Evolutionary conservation across 2,113 vertebrate species (phyloP).

Genomic region (Anolis sagrei): DNA sequence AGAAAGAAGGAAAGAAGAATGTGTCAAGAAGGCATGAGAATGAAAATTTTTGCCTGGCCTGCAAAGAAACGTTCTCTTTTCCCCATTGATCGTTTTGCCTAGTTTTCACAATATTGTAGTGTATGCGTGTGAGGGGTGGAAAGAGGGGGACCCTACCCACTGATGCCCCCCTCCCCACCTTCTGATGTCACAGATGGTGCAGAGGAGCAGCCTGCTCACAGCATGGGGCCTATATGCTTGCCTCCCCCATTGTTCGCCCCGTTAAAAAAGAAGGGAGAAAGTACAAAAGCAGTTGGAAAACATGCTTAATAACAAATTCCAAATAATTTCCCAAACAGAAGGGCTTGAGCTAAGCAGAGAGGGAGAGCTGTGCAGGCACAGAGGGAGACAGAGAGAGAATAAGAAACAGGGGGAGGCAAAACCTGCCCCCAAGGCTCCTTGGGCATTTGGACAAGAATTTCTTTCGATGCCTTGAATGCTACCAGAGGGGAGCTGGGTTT

Average conservation of each 20-base stretch:
- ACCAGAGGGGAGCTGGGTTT: slow-evolving; percentile 3
- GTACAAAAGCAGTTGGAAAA: slow-evolving; percentile 72
- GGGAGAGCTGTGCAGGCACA: slow-evolving; percentile 31
- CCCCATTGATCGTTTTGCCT: slow-evolving; percentile 52
- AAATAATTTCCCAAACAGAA: slow-evolving; percentile 61
- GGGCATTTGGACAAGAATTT: slow-evolving; percentile 22
- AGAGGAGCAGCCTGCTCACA: slow-evolving; percentile 77
- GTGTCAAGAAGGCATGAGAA: not conserved
- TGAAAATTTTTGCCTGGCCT: too few species aligned
- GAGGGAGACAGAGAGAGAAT: not conserved
- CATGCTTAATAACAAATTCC: slow-evolving; percentile 74
- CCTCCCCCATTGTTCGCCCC: slow-evolving; percentile 76
- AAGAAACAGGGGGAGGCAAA: not conserved
- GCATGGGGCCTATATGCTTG: slow-evolving; percentile 85
- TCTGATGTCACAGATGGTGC: slow-evolving; percentile 83
- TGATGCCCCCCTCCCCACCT: slow-evolving; percentile 40
- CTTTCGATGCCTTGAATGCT: slow-evolving; percentile 20
- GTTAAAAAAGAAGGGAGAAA: slow-evolving; percentile 69
- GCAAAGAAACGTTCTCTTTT: slow-evolving; percentile 51
- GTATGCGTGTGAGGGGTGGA: too few species aligned
- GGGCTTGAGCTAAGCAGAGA: slow-evolving; percentile 48
- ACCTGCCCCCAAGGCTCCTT: slow-evolving; percentile 29
- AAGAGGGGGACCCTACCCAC: not conserved
- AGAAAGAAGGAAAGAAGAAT: too few species aligned
- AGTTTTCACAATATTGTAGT: slow-evolving; percentile 29